Base-by-base conservation (phyloP, 2,797 vertebrate genomes). In the Syngnathus rostellatus region DNA sequence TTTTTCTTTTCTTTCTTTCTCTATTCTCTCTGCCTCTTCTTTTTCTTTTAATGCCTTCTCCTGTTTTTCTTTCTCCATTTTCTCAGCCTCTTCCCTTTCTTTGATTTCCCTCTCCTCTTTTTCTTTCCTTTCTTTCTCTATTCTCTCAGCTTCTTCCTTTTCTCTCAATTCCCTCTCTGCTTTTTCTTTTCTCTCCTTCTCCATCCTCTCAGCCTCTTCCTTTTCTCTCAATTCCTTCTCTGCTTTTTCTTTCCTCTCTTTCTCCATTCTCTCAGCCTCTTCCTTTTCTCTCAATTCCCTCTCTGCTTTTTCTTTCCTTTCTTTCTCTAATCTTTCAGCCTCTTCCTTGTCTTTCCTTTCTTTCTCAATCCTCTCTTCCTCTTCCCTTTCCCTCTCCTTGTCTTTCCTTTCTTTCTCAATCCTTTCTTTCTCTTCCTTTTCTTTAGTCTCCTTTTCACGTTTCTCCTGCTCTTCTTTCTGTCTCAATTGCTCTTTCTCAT, bases 201-300 rank as follows among this genome's bases (percentile, higher is more conserved):
- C 61, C 2, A 6, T 14, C 12, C 45, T 53, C 8, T 45, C 67
- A 12, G 0, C 48, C 23, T 58, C 62, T 12, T 74, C 43, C 78
- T 70, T 41, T 53, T 66, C 1, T 12, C 31, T 1, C 67, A 69
- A 12, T 19, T 68, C 25, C 77, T 68, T 10, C 66, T 67, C 6
- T 16, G 63, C 63, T 85, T 76, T 31, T 17, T 77, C 51, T 87
- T 23, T 19, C 74, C 45, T 87, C 75, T 74, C 73, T 21, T 63
- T 68, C 21, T 68, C 53, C 2, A 71, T 55, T 41, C 40, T 59
- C 6, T 77, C 70, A 3, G 4, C 54, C 2, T 71, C 64, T 57
- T 63, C n/a, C 6, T 21, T 55, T 17, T 67, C 58, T 21, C 9
- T 65, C 17, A 60, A 31, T 31, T 31, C 31, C 31, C 31, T 31